Base-by-base conservation (phyloP, 2,888 invertebrate species). In the Eupithecia vulgata region DNA sequence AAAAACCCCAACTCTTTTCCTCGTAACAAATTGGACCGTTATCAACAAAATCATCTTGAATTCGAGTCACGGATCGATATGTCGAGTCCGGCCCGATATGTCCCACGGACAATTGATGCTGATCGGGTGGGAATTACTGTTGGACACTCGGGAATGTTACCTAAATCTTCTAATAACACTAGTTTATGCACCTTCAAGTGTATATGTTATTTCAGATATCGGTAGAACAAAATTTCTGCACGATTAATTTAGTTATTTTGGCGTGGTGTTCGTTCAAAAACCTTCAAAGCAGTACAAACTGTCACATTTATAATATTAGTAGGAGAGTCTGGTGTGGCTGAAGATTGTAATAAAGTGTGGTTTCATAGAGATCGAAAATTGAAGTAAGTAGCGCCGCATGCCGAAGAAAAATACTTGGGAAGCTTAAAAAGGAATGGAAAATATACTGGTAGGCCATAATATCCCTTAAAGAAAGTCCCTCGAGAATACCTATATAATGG, bases 41-140 rank as follows among this genome's bases (percentile, higher is more conserved):
- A 52, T 52, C 21, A 21, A n/a, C 52, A 52, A 52, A 10, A 52
- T 10, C 21, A 52, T 52, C 21, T 52, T 52, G 52, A 21, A 52
- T 52, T n/a, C 52, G 52, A 21, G 52, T 21, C 52, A 52, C 21
- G 52, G 52, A 10, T 21, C 21, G 52, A 52, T 48, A 48, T 21
- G 52, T 52, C 48, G 48, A n/a, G 52, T n/a, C 52, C 52, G 52
- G 52, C 3, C 52, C 52, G 52, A 52, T 52, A 10, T 52, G 52
- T 21, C 21, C 52, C 52, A 48, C 52, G 52, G 52, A 8, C 52
- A 52, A 52, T 52, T 25, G 57, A 57, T 57, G 57, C 25, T 25
- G 25, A 57, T 57, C 57, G 57, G 21, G 57, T 57, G 57, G 57
- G 57, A 57, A 57, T 57, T 13, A 12, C 57, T 21, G 21, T 21